Conservation (phyloP, 1,140 invertebrate genomes). For the Archivesica marissinica region DNA sequence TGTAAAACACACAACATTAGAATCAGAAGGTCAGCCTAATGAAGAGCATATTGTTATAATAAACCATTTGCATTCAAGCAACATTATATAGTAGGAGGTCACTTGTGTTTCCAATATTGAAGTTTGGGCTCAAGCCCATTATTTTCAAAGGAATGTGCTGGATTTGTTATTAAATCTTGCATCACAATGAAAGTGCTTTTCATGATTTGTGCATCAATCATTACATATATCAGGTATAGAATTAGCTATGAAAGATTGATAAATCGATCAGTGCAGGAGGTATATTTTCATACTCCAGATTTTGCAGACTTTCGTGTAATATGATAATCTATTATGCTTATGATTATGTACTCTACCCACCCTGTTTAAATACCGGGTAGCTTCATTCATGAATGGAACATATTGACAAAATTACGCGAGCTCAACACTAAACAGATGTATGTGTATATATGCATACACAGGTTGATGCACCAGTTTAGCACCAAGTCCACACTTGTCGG, state of each 20-base stretch:
- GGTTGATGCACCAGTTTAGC: neutral
- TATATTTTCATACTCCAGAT: slow-evolving; percentile 25
- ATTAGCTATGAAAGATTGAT: slow-evolving; percentile 25
- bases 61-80: neutral
- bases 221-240: slow-evolving; percentile 47
- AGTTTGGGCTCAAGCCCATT: neutral
- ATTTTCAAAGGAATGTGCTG: slow-evolving; percentile 20
- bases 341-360: slow-evolving; percentile 45
- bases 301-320: slow-evolving; percentile 31
- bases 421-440: neutral
- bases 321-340: slow-evolving; percentile 44
- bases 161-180: slow-evolving; percentile 35
- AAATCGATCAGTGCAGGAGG: slow-evolving; percentile 49
- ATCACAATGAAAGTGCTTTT: slow-evolving; percentile 23
- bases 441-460: neutral
- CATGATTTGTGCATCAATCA: slow-evolving; percentile 53
- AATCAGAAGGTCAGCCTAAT: slow-evolving; percentile 7
- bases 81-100: neutral
- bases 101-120: slow-evolving; percentile 20
- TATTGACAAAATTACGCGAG: neutral
- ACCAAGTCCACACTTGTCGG: neutral
- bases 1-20: no score
- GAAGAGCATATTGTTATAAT: neutral
- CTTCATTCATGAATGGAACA: neutral
- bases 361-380: slow-evolving; percentile 41